Percentiles rank a stretch among this genome's conserved stretches.
Evolutionary conservation across 2,797 vertebrate genomes (phyloP).

Genomic region (Alosa sapidissima): DNA sequence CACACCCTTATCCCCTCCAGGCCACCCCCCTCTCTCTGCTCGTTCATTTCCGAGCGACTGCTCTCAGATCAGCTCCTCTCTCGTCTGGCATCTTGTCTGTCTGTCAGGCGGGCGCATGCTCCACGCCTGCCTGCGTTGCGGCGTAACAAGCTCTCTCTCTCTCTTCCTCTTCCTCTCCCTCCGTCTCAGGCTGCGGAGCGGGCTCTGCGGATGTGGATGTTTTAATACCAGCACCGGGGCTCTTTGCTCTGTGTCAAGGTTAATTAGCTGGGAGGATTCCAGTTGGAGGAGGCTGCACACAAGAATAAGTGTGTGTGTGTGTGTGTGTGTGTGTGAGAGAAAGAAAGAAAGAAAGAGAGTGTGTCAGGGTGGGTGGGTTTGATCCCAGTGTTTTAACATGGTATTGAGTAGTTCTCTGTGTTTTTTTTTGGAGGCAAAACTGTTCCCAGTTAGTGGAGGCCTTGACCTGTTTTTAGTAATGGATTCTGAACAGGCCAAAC

Average conservation of each 20-base stretch:
- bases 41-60: too few species aligned
- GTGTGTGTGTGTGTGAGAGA: not conserved
- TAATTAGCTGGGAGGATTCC: slow-evolving; percentile 5
- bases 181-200: not conserved
- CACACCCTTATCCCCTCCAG: too few species aligned
- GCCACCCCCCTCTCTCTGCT: not conserved
- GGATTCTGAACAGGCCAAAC: slow-evolving; percentile 30
- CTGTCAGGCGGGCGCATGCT: not conserved
- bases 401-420: not conserved
- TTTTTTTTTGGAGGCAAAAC: not conserved
- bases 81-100: not conserved
- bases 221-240: not conserved
- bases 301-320: not conserved
- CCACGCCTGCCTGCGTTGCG: not conserved
- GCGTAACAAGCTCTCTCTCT: not conserved
- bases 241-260: not conserved
- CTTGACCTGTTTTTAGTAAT: slow-evolving; percentile 34
- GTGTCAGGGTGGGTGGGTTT: not conserved
- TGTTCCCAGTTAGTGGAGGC: slow-evolving; percentile 19
- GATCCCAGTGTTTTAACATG: slow-evolving; percentile 28
- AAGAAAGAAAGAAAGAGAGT: not conserved
- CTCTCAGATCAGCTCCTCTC: not conserved
- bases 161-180: not conserved
- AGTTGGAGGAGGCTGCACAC: slow-evolving; percentile 8
- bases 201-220: not conserved